Conservation (phyloP, 2,797 vertebrate genomes). For the Argyrosomus regius region DNA sequence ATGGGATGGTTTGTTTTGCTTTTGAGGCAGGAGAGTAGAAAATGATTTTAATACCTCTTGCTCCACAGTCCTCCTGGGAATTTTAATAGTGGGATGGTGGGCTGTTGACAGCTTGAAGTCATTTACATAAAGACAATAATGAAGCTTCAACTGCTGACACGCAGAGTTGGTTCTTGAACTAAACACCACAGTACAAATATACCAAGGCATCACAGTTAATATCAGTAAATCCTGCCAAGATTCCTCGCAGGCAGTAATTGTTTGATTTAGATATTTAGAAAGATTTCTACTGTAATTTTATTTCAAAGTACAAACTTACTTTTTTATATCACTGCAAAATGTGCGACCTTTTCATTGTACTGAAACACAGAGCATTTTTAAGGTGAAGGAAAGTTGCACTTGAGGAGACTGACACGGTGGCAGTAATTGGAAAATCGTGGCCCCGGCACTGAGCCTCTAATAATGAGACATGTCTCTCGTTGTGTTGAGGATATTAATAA, state of each 20-base stretch:
- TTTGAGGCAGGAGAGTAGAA: constrained; percentile 41
- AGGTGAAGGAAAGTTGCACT: constrained; percentile 50
- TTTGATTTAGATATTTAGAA: too few relatives aligned
- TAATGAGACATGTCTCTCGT: constrained; percentile 79
- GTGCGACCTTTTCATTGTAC: constrained; percentile 29
- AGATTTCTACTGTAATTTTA: neutral
- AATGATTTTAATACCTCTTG: constrained; percentile 38
- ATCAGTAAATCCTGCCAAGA: neutral
- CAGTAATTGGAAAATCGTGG: constrained; percentile 73
- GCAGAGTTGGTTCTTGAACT: constrained; percentile 31
- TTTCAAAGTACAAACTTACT: constrained; percentile 22
- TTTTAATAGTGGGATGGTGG: constrained; percentile 36
- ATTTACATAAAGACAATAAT: constrained; percentile 48
- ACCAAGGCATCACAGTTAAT: constrained; percentile 11
- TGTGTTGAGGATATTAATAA: constrained; percentile 83
- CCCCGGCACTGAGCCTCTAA: constrained; percentile 64
- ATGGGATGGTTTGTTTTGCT: constrained; percentile 45
- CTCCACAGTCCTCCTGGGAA: constrained; percentile 23
- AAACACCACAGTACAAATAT: constrained; percentile 31
- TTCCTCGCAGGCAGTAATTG: neutral
- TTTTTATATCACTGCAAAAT: constrained; percentile 22
- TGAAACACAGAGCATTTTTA: constrained; percentile 44
- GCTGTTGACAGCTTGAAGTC: constrained; percentile 53
- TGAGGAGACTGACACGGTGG: constrained; percentile 64
- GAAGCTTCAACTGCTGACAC: constrained; percentile 38